phyloP scores from a whole-genome alignment of 2,797 vertebrate species.

The Tokudaia muenninki region DNA sequence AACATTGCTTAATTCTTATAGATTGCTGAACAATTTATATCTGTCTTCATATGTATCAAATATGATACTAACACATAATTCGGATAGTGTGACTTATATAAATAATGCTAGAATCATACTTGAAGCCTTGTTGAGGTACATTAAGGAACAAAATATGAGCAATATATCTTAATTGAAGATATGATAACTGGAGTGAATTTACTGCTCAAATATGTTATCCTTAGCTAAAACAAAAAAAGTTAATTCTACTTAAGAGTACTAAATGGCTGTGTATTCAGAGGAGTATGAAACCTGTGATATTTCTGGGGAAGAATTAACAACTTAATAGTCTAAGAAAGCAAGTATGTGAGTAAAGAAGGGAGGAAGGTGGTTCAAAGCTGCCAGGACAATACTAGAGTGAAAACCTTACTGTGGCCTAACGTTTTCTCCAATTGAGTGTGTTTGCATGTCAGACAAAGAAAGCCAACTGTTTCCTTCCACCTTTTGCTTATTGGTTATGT shows the following conservation, averaged over 20 bases:
- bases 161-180: neutral
- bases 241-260: neutral
- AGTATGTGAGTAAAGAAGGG: neutral
- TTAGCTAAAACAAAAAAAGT: neutral
- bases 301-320: neutral
- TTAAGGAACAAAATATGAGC: neutral
- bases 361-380: neutral
- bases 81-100: neutral
- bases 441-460: neutral
- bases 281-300: neutral
- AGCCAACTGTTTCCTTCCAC: neutral
- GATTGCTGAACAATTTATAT: neutral
- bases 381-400: neutral
- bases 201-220: neutral
- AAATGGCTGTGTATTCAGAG: neutral
- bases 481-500: neutral
- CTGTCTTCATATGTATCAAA: neutral
- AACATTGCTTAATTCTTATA: neutral
- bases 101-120: neutral
- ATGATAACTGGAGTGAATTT: neutral
- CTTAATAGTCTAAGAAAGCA: neutral
- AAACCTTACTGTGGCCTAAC: neutral
- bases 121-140: neutral
- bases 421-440: neutral
- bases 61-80: neutral